phyloP scores from a whole-genome alignment of 2,113 vertebrate genomes.

The Beaufortia kweichowensis region DNA sequence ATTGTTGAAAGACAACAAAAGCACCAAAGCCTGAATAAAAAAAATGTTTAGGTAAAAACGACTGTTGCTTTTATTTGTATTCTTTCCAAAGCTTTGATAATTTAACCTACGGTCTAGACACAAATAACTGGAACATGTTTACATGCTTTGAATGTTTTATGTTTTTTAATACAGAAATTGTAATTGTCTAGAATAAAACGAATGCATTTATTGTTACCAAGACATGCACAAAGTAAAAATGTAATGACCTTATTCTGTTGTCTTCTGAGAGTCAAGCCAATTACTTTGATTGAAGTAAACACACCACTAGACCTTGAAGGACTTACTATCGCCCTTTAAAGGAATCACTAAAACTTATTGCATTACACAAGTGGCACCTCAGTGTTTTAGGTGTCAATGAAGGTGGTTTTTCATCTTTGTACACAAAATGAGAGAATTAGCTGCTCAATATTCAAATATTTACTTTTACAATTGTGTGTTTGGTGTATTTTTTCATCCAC shows the following conservation, averaged over 20 bases:
- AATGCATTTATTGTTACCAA: slow-evolving; percentile 10
- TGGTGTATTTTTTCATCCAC: no score
- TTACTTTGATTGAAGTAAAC: slow-evolving; percentile 45
- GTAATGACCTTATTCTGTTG: slow-evolving; percentile 12
- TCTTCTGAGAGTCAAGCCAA: slow-evolving; percentile 42
- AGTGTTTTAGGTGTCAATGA: background rate
- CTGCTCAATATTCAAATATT: background rate
- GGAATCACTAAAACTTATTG: slow-evolving; percentile 37
- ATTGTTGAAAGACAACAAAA: no score
- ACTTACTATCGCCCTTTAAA: slow-evolving; percentile 34
- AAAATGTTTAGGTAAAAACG: no score
- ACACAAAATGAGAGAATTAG: background rate
- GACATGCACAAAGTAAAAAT: slow-evolving; percentile 10
- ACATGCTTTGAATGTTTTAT: no score
- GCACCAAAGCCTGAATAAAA: no score
- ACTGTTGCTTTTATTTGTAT: no score
- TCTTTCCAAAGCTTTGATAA: no score
- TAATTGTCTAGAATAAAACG: background rate
- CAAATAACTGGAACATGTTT: no score
- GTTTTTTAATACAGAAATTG: no score
- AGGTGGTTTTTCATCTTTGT: no score
- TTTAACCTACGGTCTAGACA: no score
- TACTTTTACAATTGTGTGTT: no score
- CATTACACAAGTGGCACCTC: slow-evolving; percentile 13
- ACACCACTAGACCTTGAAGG: slow-evolving; percentile 25